These are phyloP conservation scores for Diabrotica undecimpunctata DNA, from an alignment of 1,140 invertebrate species.

Conservation along the genomic window DNA sequence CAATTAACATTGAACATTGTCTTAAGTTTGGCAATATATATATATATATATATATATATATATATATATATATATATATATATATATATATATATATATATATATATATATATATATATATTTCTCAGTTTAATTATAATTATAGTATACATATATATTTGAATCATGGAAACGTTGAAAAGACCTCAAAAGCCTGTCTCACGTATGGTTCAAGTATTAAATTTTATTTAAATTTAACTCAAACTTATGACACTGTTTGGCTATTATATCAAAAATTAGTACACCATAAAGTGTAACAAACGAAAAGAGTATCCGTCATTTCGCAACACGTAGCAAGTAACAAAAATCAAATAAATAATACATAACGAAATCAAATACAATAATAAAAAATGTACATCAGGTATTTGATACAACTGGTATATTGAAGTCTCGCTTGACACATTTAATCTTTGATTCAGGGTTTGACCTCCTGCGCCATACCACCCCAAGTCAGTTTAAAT, in stretches of 20 bases:
- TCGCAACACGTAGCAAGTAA: not conserved
- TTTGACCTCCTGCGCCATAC: conserved; percentile 79
- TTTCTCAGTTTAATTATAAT: too few relatives aligned
- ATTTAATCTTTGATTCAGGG: conserved; percentile 50
- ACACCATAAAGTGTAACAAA: not conserved
- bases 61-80: too few relatives aligned
- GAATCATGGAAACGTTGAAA: too few relatives aligned
- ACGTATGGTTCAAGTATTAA: too few relatives aligned
- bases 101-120: too few relatives aligned
- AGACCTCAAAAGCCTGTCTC: too few relatives aligned
- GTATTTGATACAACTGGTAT: not conserved
- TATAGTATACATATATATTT: too few relatives aligned
- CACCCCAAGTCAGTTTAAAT: conserved; percentile 91
- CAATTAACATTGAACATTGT: too few relatives aligned
- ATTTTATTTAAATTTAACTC: not conserved
- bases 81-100: too few relatives aligned
- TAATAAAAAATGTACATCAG: not conserved
- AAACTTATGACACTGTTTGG: not conserved
- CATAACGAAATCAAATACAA: not conserved
- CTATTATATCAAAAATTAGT: not conserved
- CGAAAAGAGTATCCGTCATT: too few relatives aligned
- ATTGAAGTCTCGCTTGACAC: not conserved
- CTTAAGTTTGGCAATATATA: too few relatives aligned
- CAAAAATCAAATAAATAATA: not conserved
- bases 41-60: too few relatives aligned